Conservation (phyloP, 2,113 vertebrate genomes). For the Poecilia latipinna region DNA sequence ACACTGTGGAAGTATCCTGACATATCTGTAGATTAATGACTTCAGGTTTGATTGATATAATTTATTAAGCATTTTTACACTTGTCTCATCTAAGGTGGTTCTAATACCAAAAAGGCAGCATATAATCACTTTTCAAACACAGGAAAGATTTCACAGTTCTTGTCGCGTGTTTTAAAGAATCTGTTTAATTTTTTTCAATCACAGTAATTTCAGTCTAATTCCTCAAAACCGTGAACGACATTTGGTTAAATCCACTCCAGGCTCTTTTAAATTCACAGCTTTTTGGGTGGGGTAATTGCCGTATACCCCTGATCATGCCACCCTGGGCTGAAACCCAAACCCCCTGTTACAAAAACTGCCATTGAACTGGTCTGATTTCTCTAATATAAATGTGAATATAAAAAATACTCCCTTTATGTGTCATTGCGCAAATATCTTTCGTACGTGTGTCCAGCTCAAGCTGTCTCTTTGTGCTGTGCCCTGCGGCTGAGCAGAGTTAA, state of each 20-base stretch:
- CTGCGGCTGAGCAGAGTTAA: conserved; percentile 1
- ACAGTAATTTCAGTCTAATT: neutral
- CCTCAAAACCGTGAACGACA: too few species aligned
- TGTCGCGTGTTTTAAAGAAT: too few species aligned
- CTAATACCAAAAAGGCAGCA: neutral
- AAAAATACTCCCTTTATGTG: neutral
- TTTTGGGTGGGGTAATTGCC: too few species aligned
- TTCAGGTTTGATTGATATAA: neutral
- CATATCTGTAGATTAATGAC: neutral
- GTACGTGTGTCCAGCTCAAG: neutral
- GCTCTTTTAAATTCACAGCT: neutral
- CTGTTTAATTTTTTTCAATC: neutral
- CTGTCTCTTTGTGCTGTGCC: neutral
- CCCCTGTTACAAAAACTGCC: too few species aligned
- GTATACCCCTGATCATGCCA: too few species aligned
- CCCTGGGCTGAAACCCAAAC: too few species aligned
- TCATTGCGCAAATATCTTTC: neutral
- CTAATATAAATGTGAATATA: neutral
- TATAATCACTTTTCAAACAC: neutral
- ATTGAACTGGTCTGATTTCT: neutral
- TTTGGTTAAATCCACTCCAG: neutral
- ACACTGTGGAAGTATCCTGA: neutral
- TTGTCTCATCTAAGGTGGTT: neutral
- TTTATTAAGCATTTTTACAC: neutral
- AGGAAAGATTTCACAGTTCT: neutral